Conservation (phyloP, 2,797 vertebrate genomes). For the Orientallactaga sibirica region DNA sequence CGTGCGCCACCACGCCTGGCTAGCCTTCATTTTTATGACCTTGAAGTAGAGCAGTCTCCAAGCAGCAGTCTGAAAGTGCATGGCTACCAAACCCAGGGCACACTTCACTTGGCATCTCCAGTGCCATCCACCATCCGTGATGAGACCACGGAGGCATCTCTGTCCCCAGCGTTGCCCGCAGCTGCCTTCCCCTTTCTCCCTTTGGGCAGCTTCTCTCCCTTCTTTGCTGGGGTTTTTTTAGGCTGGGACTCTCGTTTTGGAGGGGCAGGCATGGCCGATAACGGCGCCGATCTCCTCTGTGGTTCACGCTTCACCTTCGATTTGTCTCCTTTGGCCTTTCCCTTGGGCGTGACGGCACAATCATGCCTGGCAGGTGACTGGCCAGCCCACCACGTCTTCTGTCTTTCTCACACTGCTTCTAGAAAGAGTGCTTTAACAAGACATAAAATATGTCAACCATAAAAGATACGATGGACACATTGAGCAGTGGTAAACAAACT, state of each 20-base stretch:
- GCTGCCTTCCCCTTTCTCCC: constrained; percentile 55
- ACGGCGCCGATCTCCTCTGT: constrained; percentile 54
- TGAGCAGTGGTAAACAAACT: neutral
- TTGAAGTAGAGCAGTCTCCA: constrained; percentile 54
- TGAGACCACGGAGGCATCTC: constrained; percentile 9
- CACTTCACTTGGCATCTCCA: constrained; percentile 48
- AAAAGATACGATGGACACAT: neutral
- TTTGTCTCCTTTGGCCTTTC: constrained; percentile 65
- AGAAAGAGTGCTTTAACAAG: neutral
- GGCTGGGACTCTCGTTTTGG: constrained; percentile 62
- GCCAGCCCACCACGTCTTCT: neutral
- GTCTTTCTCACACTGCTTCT: constrained; percentile 8
- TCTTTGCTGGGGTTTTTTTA: constrained; percentile 37
- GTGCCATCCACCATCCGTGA: constrained; percentile 54
- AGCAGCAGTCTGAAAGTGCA: constrained; percentile 8
- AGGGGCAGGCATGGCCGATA: constrained; percentile 74
- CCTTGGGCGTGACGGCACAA: constrained; percentile 56
- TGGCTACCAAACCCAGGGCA: neutral
- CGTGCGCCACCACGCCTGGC: no score
- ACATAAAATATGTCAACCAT: constrained; percentile 6
- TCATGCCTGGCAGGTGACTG: neutral
- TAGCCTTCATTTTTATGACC: constrained; percentile 52
- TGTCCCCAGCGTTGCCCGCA: constrained; percentile 9
- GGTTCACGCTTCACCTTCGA: constrained; percentile 45
- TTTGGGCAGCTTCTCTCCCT: constrained; percentile 55